phyloP scores from a whole-genome alignment of 2,888 invertebrate genomes.

The Parapristionchus giblindavisi region DNA sequence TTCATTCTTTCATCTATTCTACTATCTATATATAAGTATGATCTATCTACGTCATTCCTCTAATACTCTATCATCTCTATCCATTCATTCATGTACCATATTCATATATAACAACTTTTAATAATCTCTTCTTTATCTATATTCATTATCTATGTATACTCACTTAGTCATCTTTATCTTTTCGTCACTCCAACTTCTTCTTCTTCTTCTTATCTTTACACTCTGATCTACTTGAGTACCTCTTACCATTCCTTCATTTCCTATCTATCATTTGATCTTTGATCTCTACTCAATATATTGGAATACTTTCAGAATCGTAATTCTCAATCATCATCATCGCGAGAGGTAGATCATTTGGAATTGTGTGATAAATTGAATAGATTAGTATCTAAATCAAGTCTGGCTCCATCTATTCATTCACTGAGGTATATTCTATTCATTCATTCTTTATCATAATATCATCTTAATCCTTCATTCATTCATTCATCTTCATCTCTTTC shows the following conservation, averaged over 20 bases:
- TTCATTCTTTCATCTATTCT: too few species aligned
- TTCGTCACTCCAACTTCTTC: not conserved
- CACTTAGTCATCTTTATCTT: conserved; percentile 19
- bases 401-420: conserved; percentile 21
- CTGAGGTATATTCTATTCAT: conserved; percentile 5
- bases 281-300: not conserved
- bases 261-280: not conserved
- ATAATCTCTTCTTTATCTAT: too few species aligned
- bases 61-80: too few species aligned
- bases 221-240: conserved; percentile 4
- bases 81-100: too few species aligned
- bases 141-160: too few species aligned
- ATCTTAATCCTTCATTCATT: not conserved
- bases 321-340: not conserved
- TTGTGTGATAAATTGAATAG: conserved; percentile 51
- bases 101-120: too few species aligned
- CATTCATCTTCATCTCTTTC: not conserved
- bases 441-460: not conserved
- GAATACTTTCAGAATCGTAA: conserved; percentile 12
- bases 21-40: too few species aligned
- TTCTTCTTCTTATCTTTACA: conserved; percentile 18
- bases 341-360: conserved; percentile 44
- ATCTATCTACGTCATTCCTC: too few species aligned
- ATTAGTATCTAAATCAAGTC: conserved; percentile 44
- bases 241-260: not conserved